Conservation (phyloP, 2,113 vertebrate species). For the Scopus umbretta region DNA sequence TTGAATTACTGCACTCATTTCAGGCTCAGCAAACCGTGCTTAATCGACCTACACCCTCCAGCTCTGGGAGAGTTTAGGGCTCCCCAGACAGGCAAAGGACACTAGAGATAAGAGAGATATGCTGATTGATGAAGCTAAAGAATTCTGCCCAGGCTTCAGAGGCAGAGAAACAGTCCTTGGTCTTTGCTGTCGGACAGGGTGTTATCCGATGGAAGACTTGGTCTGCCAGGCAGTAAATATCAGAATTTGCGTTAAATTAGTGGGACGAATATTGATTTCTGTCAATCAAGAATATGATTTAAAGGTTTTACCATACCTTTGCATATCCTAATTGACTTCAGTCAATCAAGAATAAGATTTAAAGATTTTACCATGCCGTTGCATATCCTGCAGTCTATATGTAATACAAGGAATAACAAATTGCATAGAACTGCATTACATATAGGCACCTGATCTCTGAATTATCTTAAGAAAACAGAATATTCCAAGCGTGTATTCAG, state of each 20-base stretch:
- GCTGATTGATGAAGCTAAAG: not conserved
- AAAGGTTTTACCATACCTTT: not conserved
- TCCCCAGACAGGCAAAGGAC: not conserved
- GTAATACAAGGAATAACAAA: not conserved
- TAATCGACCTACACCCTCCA: not conserved
- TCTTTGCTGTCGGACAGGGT: fast-evolving
- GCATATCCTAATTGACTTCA: not conserved
- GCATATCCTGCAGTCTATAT: not conserved
- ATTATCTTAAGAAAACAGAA: not conserved
- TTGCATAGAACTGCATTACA: fast-evolving
- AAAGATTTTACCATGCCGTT: not conserved
- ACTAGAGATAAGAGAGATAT: not conserved
- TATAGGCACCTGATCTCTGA: not conserved
- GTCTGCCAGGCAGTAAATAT: not conserved
- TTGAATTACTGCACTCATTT: not conserved
- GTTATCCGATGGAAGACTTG: not conserved
- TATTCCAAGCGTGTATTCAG: not conserved
- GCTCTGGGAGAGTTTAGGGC: not conserved
- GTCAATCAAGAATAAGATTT: not conserved
- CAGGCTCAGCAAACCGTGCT: not conserved
- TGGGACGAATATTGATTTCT: not conserved
- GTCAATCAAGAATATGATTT: not conserved
- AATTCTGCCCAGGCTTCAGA: not conserved
- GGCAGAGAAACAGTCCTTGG: not conserved
- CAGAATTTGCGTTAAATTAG: not conserved